Base-by-base conservation (phyloP, 2,113 vertebrate genomes). In the Phasianus colchicus region DNA sequence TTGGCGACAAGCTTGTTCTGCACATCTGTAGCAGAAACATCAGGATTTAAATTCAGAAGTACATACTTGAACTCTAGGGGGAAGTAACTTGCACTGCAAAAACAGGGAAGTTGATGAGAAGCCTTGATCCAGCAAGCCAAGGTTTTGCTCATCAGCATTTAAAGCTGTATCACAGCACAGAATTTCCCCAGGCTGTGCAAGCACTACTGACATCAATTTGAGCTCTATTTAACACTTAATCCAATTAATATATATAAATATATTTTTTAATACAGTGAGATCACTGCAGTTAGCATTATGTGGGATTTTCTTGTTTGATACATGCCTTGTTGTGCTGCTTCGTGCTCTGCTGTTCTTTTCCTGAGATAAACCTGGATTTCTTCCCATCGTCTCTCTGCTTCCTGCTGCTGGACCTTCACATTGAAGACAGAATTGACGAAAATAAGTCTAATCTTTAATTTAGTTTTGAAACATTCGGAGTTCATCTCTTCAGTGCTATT, bases 281-380 rank as follows among this genome's bases (percentile, higher is more conserved):
- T 34, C 16, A 36, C 32, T 48, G 38, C 50, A 60, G 18, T 2
- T 45, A 77, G 24, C 1, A 1, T 58, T 40, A 64, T 2, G 12
- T 66, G 50, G 66, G 54, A 64, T 79, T 36, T 38, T 11, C 27
- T 29, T 47, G 15, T 27, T 24, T 7, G 30, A 17, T 71, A 91
- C 94, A 0, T 92, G 98, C 99, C 99, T 98, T 99, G 98, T 20
- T 99, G 98, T 38, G 98, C 94, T 67, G 97, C 97, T 83, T 99
- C 99, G 3, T 98, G 98, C 58, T 99, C 99, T 9, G 98, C 90
- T 30, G 98, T 98, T 93, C 99, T 98, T 88, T 97, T 99, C 97
- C 99, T 98, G 89, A 99, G 97, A 81, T 98, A 99, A 84, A 98
- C 98, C 92, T 99, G 99, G 89, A 99, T 95, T 88, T 99, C 99